phyloP scores from a whole-genome alignment of 2,888 invertebrate genomes.

The Spisula subtruncata region DNA sequence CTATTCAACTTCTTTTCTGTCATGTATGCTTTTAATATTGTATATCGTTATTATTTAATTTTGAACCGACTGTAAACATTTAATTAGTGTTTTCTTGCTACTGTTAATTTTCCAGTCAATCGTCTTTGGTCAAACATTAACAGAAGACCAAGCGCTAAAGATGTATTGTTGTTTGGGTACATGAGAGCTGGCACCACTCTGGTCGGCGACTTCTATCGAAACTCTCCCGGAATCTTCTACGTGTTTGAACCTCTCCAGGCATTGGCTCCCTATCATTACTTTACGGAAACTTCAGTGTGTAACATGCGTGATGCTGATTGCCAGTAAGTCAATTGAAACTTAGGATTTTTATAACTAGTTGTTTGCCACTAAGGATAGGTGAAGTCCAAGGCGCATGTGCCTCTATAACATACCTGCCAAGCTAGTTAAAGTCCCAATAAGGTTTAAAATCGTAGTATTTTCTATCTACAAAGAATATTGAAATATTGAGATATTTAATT shows the following conservation, averaged over 20 bases:
- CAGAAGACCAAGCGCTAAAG: neutral
- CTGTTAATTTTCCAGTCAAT: neutral
- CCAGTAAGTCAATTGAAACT: slow-evolving; percentile 8
- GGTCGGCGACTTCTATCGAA: slow-evolving; percentile 59
- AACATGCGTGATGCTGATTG: slow-evolving; percentile 18
- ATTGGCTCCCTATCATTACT: slow-evolving; percentile 31
- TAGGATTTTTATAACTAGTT: too few relatives aligned
- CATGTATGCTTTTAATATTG: too few relatives aligned
- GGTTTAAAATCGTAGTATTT: too few relatives aligned
- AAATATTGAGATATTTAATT: too few relatives aligned
- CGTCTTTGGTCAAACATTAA: neutral
- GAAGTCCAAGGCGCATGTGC: too few relatives aligned
- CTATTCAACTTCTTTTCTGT: too few relatives aligned
- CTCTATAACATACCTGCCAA: too few relatives aligned
- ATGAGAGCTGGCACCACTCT: slow-evolving; percentile 72
- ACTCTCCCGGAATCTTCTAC: slow-evolving; percentile 59
- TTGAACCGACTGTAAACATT: too few relatives aligned
- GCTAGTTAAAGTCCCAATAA: too few relatives aligned
- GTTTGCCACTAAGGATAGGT: too few relatives aligned
- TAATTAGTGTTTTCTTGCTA: neutral
- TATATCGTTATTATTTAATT: too few relatives aligned
- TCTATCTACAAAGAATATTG: too few relatives aligned
- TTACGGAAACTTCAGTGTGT: slow-evolving; percentile 21
- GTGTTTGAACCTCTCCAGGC: slow-evolving; percentile 65
- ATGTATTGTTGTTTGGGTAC: slow-evolving; percentile 61